Conservation (phyloP, 2,797 vertebrate genomes). For the Rousettus madagascariensis region DNA sequence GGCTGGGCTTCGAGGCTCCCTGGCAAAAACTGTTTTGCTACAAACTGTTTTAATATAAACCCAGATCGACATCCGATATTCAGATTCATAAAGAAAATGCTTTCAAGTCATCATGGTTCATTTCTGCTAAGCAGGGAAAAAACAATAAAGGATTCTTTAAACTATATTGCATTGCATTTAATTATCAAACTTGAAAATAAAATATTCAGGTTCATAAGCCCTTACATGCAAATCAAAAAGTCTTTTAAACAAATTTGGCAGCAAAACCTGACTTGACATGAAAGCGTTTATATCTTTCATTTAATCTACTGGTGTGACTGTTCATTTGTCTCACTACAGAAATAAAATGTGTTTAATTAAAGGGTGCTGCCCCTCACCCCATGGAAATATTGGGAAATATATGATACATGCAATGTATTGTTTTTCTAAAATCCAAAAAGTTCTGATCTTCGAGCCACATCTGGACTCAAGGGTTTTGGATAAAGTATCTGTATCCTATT, state of each 20-base stretch:
- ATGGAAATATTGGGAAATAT: neutral
- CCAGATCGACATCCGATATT: neutral
- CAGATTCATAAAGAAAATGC: slow-evolving; percentile 52
- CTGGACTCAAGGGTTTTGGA: neutral
- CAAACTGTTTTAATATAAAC: neutral
- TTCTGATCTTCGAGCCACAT: neutral
- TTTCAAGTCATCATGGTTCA: slow-evolving; percentile 51
- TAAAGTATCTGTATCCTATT: slow-evolving; percentile 15
- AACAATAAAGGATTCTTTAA: neutral
- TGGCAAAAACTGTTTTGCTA: too few species aligned
- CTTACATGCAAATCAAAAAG: slow-evolving; percentile 23
- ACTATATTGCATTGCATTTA: neutral
- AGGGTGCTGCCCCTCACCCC: neutral
- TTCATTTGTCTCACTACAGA: slow-evolving; percentile 19
- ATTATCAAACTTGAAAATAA: slow-evolving; percentile 16
- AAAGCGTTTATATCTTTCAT: neutral
- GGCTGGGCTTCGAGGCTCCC: neutral
- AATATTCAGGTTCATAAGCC: neutral
- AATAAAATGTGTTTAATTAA: neutral
- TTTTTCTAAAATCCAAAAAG: slow-evolving; percentile 12
- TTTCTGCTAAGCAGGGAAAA: slow-evolving; percentile 25
- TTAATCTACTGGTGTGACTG: neutral
- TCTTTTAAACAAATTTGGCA: neutral
- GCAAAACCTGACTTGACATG: slow-evolving; percentile 1
- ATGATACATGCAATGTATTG: neutral